A percentile compares a stretch with the other conserved stretches of the same genome.
phyloP scores from a whole-genome alignment of 2,797 vertebrate species.

The Coregonus ussuriensis region DNA sequence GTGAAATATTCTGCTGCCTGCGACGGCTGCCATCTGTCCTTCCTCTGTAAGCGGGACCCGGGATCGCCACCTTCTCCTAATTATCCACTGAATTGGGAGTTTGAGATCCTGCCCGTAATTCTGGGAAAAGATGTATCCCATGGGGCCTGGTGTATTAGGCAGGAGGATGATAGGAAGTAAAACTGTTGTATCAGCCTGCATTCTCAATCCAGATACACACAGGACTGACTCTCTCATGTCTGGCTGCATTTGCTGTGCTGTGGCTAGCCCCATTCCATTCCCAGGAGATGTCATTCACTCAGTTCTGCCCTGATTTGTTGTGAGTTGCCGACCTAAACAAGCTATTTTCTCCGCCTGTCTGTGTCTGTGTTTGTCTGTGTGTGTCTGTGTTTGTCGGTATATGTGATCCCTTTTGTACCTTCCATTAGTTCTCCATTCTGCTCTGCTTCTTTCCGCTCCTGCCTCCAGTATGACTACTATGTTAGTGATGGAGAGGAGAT shows the following conservation, averaged over 20 bases:
- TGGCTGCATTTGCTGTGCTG: slow-evolving; percentile 13
- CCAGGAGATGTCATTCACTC: slow-evolving; percentile 49
- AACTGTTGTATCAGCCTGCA: slow-evolving; percentile 1
- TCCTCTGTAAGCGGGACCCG: slow-evolving; percentile 48
- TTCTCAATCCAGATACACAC: slow-evolving; percentile 9
- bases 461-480: slow-evolving; percentile 27
- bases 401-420: slow-evolving; percentile 29
- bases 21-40: slow-evolving; percentile 63
- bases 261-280: slow-evolving; percentile 14
- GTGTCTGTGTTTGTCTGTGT: neutral
- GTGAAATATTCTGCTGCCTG: slow-evolving; percentile 50
- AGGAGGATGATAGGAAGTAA: slow-evolving; percentile 38
- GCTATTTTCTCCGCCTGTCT: slow-evolving; percentile 7
- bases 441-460: slow-evolving; percentile 51
- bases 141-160: slow-evolving; percentile 33
- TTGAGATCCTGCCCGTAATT: slow-evolving; percentile 55
- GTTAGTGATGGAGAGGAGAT: slow-evolving; percentile 14
- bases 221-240: slow-evolving; percentile 4
- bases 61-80: slow-evolving; percentile 54
- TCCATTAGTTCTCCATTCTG: slow-evolving; percentile 34
- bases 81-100: slow-evolving; percentile 53
- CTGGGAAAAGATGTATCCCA: slow-evolving; percentile 43
- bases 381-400: neutral
- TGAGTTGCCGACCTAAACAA: slow-evolving; percentile 45
- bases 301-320: slow-evolving; percentile 47